Conservation (phyloP, 2,888 invertebrate genomes). For the Eulithis prunata region DNA sequence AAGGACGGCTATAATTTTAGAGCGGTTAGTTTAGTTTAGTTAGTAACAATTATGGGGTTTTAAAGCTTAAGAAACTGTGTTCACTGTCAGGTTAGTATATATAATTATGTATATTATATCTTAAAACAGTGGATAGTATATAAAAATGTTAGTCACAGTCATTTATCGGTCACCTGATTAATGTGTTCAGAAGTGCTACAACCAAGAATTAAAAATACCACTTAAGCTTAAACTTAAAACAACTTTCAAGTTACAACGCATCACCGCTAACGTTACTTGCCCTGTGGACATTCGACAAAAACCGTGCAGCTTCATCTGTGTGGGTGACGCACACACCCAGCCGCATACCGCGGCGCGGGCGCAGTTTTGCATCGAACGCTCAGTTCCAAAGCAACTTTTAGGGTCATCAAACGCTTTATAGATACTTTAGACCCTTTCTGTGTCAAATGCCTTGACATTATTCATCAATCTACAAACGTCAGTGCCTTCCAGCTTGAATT, state of each 20-base stretch:
- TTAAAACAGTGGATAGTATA: no score
- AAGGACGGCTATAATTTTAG: no score
- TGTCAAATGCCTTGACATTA: conserved; percentile 58
- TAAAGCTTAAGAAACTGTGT: no score
- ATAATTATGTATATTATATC: no score
- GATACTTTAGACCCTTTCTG: conserved; percentile 50
- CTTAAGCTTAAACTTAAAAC: conserved; percentile 6
- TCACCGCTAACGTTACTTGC: conserved; percentile 72
- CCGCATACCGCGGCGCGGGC: conserved; percentile 78
- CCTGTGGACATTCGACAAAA: conserved; percentile 84
- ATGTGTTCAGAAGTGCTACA: neutral
- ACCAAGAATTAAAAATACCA: neutral
- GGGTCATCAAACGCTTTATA: conserved; percentile 81
- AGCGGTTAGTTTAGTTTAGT: no score
- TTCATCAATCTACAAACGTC: conserved; percentile 32
- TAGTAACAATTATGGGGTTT: no score
- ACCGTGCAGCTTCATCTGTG: conserved; percentile 74
- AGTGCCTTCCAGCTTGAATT: neutral
- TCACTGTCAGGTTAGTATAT: no score
- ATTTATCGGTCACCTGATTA: neutral
- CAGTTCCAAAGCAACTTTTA: conserved; percentile 77
- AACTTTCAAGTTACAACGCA: conserved; percentile 61
- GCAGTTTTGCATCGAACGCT: conserved; percentile 75
- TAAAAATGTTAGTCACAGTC: no score
- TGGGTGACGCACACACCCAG: conserved; percentile 63